A percentile compares a stretch with the other conserved stretches of the same genome.
These are phyloP conservation scores for Semotilus atromaculatus DNA, from an alignment of 2,797 vertebrate species.

Conservation along the genomic window DNA sequence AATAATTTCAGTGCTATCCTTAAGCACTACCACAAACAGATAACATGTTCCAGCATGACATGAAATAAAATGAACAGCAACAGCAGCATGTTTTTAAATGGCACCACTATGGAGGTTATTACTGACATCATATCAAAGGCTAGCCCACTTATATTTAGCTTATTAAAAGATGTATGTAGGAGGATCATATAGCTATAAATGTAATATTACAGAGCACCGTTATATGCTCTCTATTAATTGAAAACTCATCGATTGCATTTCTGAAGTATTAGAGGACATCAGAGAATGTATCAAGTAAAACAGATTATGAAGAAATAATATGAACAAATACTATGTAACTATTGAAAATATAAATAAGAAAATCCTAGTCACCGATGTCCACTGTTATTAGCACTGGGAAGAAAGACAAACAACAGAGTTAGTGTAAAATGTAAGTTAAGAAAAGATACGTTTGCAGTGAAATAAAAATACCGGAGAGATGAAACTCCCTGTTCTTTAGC, in stretches of 20 bases:
- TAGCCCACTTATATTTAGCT: background rate
- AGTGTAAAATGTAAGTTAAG: background rate
- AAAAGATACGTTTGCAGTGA: background rate
- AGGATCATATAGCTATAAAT: background rate
- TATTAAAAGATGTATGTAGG: background rate
- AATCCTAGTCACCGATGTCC: conserved; percentile 16
- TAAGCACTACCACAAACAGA: background rate
- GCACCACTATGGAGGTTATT: background rate
- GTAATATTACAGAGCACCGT: background rate
- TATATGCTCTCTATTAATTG: background rate
- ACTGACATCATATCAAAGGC: background rate
- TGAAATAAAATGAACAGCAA: conserved; percentile 6
- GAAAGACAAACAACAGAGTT: conserved; percentile 12
- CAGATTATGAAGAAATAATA: background rate
- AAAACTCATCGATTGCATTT: background rate
- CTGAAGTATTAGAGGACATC: background rate
- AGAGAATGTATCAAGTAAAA: background rate
- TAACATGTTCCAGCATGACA: background rate
- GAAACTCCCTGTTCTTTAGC: background rate
- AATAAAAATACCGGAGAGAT: conserved; percentile 3
- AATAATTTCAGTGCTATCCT: background rate
- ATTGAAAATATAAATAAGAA: background rate
- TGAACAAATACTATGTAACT: background rate
- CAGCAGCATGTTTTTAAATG: conserved; percentile 4
- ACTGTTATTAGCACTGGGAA: conserved; percentile 19